Base-by-base conservation (phyloP, 2,797 vertebrate genomes). In the Myotis findleyi region DNA sequence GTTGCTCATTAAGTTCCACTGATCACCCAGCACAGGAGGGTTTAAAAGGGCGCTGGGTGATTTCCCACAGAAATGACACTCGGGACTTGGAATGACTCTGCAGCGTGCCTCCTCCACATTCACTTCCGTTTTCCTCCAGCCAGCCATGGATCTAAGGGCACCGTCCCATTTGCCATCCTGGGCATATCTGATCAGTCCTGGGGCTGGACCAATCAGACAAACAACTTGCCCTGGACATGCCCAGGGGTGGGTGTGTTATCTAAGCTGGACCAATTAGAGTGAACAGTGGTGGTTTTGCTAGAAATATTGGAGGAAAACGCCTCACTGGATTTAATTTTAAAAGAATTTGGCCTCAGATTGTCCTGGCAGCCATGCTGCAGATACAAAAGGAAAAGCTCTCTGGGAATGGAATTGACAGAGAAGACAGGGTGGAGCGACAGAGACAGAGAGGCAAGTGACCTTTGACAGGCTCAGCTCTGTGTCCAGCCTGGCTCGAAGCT, bases 11-110 rank as follows among this genome's bases (percentile, higher is more conserved):
- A 30, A 81, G 30, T 25, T 17, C 20, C 68, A 73, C 49, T 7
- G 16, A 47, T 38, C 27, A 5, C 7, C 3, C 7, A 11, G 33
- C 44, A 51, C 18, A 16, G 10, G 55, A 21, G 7, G 1, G 16
- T 49, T 79, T 21, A 18, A 49, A 55, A 55, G 13, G 38, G 5
- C 72, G 17, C 25, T 20, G 55, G 8, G 27, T 66, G 79, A 20
- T 89, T 66, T 33, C 27, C 49, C n/a, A 33, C 20, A 36, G 36
- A 87, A 87, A 81, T 69, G 20, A 68, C 44, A 76, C 77, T 88
- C 47, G 25, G 20, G 71, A 44, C 55, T 44, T n/a, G 41, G 68
- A 49, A 8, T 33, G 64, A 41, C 11, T 59, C 33, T 83, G 14
- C 18, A 53, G n/a, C 23, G 2, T 30, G 14, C 30, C 20, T 72